Evolutionary conservation across 2,113 vertebrate genomes (phyloP).

Genomic region (Clarias magur): DNA sequence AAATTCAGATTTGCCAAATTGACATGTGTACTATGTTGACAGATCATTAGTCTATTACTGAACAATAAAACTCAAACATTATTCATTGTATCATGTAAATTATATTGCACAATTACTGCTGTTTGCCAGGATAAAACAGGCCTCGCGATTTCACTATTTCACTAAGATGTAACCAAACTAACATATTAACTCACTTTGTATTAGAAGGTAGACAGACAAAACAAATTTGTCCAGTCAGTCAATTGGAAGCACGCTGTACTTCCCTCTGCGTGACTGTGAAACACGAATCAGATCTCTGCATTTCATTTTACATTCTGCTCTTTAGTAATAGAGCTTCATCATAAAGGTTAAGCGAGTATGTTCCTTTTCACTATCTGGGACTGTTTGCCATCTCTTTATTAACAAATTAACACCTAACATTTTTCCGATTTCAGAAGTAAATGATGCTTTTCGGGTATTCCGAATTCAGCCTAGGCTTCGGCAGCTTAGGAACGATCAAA

Average conservation of each 20-base stretch:
- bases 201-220: background rate
- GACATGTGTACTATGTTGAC: constrained; percentile 33
- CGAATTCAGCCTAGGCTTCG: constrained; percentile 48
- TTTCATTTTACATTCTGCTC: constrained; percentile 10
- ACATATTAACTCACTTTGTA: background rate
- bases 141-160: constrained; percentile 41
- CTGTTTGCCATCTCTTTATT: constrained; percentile 27
- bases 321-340: background rate
- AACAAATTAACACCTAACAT: constrained; percentile 31
- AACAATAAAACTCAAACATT: constrained; percentile 40
- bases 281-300: constrained; percentile 34
- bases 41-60: constrained; percentile 16
- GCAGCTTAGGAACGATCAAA: constrained; percentile 58
- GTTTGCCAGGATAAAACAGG: constrained; percentile 3
- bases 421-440: constrained; percentile 33
- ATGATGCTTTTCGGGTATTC: constrained; percentile 54
- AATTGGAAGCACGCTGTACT: constrained; percentile 41
- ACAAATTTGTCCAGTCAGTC: constrained; percentile 8
- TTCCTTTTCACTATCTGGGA: background rate
- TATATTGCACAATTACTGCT: constrained; percentile 20
- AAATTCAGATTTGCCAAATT: constrained; percentile 10
- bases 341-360: background rate
- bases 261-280: constrained; percentile 48
- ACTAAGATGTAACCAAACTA: constrained; percentile 45
- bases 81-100: constrained; percentile 22